phyloP scores from a whole-genome alignment of 2,113 vertebrate genomes.

The Hemiscyllium ocellatum region DNA sequence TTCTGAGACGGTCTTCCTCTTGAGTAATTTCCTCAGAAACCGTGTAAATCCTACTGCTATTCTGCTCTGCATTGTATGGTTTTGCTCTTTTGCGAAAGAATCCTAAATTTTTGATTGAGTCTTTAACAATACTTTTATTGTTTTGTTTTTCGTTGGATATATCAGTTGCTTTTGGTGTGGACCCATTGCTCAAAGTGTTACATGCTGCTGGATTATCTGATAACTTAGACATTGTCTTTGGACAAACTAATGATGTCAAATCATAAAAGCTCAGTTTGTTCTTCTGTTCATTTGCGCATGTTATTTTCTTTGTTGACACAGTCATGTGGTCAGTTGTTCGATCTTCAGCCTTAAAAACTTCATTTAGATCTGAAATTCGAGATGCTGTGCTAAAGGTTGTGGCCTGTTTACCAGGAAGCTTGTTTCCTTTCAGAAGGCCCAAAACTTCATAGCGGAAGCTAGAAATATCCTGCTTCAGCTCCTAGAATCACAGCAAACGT shows the following conservation, averaged over 20 bases:
- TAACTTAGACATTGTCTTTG: constrained; percentile 53
- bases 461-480: constrained; percentile 96
- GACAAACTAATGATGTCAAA: constrained; percentile 58
- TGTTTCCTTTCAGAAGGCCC: constrained; percentile 76
- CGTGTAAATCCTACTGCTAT: constrained; percentile 64
- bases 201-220: constrained; percentile 47
- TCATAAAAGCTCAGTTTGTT: constrained; percentile 64
- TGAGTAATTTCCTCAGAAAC: constrained; percentile 66
- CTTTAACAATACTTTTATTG: constrained; percentile 58
- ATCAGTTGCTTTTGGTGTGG: constrained; percentile 53
- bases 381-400: constrained; percentile 52
- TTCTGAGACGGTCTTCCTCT: constrained; percentile 36
- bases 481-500: constrained; percentile 58
- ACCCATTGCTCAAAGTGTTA: constrained; percentile 58
- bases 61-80: constrained; percentile 52
- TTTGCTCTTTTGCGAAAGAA: constrained; percentile 68
- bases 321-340: constrained; percentile 49
- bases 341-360: constrained; percentile 58
- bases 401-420: constrained; percentile 48
- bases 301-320: constrained; percentile 10
- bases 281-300: constrained; percentile 46
- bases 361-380: constrained; percentile 61
- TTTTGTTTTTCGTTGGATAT: constrained; percentile 58
- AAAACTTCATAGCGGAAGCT: constrained; percentile 96
- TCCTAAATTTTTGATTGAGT: constrained; percentile 57